Conservation (phyloP, 2,113 vertebrate genomes). For the Bos indicus region DNA sequence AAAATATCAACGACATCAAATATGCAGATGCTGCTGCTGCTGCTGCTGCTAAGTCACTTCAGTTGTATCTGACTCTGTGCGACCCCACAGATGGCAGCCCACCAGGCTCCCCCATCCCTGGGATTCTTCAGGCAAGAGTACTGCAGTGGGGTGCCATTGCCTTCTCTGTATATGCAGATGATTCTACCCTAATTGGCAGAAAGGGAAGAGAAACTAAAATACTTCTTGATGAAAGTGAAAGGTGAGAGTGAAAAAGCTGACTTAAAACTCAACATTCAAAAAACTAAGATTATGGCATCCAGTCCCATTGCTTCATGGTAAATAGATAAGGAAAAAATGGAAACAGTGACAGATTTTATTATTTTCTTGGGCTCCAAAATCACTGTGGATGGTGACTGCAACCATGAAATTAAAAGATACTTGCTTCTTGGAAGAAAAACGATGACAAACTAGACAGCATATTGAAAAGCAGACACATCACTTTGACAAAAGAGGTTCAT, state of each 20-base stretch:
- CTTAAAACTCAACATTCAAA: background rate
- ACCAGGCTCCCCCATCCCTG: too few species aligned
- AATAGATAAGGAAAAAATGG: background rate
- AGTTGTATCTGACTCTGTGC: fast-evolving
- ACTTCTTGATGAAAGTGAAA: background rate
- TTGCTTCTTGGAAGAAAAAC: background rate
- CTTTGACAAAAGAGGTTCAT: background rate
- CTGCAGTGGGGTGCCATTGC: too few species aligned
- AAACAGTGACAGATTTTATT: background rate
- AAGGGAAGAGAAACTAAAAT: background rate
- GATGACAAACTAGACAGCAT: background rate
- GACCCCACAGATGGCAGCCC: too few species aligned
- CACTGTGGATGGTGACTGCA: background rate
- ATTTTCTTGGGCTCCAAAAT: background rate
- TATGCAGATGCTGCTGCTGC: background rate
- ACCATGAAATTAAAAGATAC: background rate
- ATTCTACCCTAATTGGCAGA: background rate
- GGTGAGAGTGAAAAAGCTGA: background rate
- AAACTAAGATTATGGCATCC: background rate
- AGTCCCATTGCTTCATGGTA: background rate
- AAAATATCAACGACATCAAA: background rate
- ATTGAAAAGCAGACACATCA: background rate
- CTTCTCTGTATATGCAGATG: background rate
- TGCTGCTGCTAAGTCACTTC: too few species aligned
- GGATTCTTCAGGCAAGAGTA: too few species aligned